Evolutionary conservation across 2,888 invertebrate species (phyloP).

Genomic region (Lycocerus yunnanus): DNA sequence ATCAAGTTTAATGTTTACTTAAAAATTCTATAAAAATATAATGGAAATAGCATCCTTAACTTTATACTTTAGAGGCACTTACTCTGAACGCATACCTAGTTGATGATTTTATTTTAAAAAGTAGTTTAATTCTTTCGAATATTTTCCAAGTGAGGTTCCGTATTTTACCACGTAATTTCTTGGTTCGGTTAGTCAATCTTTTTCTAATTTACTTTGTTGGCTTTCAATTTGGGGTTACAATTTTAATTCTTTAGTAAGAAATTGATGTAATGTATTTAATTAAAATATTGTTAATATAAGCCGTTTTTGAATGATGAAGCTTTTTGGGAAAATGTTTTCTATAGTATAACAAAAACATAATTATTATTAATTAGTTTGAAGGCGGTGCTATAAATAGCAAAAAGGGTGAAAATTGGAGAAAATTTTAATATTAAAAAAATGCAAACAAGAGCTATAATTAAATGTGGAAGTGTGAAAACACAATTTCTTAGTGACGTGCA

Average conservation of each 20-base stretch:
- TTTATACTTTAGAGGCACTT: not conserved
- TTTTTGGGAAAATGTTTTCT: not conserved
- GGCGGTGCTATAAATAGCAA: not conserved
- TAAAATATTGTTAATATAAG: not conserved
- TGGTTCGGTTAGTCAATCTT: not conserved
- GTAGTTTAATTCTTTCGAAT: not conserved
- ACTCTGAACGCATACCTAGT: not conserved
- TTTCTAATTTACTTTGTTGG: not conserved
- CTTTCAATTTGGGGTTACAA: not conserved
- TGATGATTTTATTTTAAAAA: not conserved
- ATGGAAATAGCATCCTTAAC: not conserved
- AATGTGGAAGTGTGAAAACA: constrained; percentile 16
- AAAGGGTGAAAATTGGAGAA: constrained; percentile 3
- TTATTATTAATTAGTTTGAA: not conserved
- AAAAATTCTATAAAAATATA: not conserved
- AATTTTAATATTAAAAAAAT: constrained; percentile 9
- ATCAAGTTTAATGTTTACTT: not conserved
- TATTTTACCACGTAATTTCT: not conserved
- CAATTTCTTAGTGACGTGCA: constrained; percentile 15
- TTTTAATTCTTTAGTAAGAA: not conserved
- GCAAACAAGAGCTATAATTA: constrained; percentile 14
- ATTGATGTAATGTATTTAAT: not conserved
- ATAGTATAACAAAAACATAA: not conserved
- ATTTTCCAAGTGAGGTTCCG: not conserved
- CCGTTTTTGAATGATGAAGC: not conserved